Conservation (phyloP, 2,113 vertebrate species). For the Platichthys flesus region DNA sequence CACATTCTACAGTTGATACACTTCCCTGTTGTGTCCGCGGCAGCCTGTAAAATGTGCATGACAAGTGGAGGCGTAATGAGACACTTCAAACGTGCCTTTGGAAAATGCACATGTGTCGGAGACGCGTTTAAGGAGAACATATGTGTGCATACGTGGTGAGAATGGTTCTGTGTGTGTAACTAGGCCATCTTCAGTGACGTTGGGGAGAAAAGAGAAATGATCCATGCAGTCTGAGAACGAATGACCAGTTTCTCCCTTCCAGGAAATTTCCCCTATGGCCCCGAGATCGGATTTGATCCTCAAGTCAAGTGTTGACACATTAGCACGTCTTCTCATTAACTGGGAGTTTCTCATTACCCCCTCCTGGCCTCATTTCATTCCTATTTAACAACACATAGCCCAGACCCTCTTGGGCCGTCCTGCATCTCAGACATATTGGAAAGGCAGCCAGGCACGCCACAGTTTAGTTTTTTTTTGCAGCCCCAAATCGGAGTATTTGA, state of each 20-base stretch:
- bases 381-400: constrained; percentile 64
- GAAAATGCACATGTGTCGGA: constrained; percentile 30
- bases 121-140: constrained; percentile 28
- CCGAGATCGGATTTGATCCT: constrained; percentile 69
- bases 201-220: constrained; percentile 11
- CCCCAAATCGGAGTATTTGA: constrained; percentile 52
- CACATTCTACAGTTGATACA: constrained; percentile 59
- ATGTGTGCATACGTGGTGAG: constrained; percentile 20
- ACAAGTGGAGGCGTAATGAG: constrained; percentile 43
- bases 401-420: constrained; percentile 42
- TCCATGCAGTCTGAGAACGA: constrained; percentile 27
- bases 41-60: constrained; percentile 24
- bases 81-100: constrained; percentile 45
- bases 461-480: constrained; percentile 14
- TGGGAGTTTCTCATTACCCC: constrained; percentile 68
- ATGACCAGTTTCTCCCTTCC: constrained; percentile 42
- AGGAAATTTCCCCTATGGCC: constrained; percentile 69
- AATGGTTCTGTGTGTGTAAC: constrained; percentile 39
- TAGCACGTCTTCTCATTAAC: constrained; percentile 76
- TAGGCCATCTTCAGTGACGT: constrained; percentile 59
- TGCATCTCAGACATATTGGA: constrained; percentile 46
- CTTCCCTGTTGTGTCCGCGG: constrained; percentile 66
- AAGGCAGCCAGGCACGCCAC: constrained; percentile 44
- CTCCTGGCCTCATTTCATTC: constrained; percentile 68
- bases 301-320: constrained; percentile 73